phyloP scores from a whole-genome alignment of 1,140 invertebrate species.

The Drosophila orena region DNA sequence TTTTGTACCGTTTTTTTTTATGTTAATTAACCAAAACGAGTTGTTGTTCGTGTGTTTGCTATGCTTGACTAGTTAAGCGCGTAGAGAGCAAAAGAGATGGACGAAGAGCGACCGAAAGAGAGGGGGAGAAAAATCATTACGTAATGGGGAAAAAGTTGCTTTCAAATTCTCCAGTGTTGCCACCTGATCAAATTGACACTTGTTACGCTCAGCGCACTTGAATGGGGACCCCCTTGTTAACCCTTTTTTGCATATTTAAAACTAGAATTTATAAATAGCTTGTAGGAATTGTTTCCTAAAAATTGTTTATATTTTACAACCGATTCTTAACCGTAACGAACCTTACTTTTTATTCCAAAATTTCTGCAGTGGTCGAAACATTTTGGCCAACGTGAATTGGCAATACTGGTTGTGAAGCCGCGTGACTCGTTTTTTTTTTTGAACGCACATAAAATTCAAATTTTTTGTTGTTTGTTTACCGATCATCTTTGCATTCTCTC shows the following conservation, averaged over 20 bases:
- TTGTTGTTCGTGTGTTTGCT: conserved; percentile 52
- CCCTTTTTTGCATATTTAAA: background rate
- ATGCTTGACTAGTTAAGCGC: conserved; percentile 77
- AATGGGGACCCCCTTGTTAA: conserved; percentile 1
- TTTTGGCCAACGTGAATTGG: conserved; percentile 6
- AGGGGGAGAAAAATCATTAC: conserved; percentile 47
- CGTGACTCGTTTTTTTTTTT: conserved; percentile 57
- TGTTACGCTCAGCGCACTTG: conserved; percentile 60
- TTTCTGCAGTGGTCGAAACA: no score
- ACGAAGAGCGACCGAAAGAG: conserved; percentile 9
- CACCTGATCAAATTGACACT: conserved; percentile 52
- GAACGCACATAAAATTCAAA: conserved; percentile 1
- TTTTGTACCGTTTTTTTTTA: conserved; percentile 69
- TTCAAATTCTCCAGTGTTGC: conserved; percentile 68
- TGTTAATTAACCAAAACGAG: conserved; percentile 75
- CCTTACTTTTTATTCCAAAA: background rate
- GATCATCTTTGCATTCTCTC: conserved; percentile 13
- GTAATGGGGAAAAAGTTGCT: conserved; percentile 65
- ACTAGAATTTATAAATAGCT: no score
- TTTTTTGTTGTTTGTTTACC: conserved; percentile 16
- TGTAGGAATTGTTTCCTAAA: no score
- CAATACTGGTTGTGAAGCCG: conserved; percentile 22
- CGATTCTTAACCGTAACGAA: no score
- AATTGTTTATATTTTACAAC: no score
- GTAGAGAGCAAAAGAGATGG: conserved; percentile 31